These are phyloP conservation scores for Sinelater perroti DNA, from an alignment of 2,888 invertebrate genomes.

Conservation along the genomic window DNA sequence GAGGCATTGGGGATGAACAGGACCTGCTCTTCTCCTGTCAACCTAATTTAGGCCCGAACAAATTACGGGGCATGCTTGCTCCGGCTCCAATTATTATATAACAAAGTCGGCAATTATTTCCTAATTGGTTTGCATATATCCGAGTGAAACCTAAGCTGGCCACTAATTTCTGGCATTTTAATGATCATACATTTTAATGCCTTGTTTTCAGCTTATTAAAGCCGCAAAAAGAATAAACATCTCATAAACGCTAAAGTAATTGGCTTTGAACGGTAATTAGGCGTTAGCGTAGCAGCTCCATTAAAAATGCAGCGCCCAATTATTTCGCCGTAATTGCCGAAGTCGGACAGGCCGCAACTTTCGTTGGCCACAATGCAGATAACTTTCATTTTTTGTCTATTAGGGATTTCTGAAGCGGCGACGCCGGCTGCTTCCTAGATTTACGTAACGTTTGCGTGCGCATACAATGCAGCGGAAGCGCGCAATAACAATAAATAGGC, in stretches of 20 bases:
- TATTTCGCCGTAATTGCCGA: slow-evolving; percentile 10
- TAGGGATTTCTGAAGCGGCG: slow-evolving; percentile 48
- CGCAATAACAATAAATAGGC: slow-evolving; percentile 48
- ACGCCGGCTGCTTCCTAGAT: slow-evolving; percentile 50
- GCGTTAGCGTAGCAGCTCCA: neutral
- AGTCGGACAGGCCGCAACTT: too few species aligned
- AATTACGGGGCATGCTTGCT: too few species aligned
- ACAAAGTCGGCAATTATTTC: too few species aligned
- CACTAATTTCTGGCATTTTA: too few species aligned
- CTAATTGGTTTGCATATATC: too few species aligned
- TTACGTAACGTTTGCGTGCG: slow-evolving; percentile 53
- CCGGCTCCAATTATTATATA: too few species aligned
- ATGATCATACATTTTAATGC: slow-evolving; percentile 2
- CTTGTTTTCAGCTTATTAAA: neutral
- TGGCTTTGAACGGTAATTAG: too few species aligned
- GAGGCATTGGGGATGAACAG: too few species aligned
- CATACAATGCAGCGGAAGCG: slow-evolving; percentile 53
- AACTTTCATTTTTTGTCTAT: slow-evolving; percentile 38
- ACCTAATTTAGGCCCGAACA: too few species aligned
- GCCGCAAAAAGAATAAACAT: slow-evolving; percentile 8
- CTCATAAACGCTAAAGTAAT: too few species aligned
- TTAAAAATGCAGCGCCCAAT: slow-evolving; percentile 17
- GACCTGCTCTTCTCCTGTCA: too few species aligned
- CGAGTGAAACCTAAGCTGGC: too few species aligned
- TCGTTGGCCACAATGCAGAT: slow-evolving; percentile 24